Evolutionary conservation across 2,888 invertebrate species (phyloP).

Genomic region (Hololepta plana): DNA sequence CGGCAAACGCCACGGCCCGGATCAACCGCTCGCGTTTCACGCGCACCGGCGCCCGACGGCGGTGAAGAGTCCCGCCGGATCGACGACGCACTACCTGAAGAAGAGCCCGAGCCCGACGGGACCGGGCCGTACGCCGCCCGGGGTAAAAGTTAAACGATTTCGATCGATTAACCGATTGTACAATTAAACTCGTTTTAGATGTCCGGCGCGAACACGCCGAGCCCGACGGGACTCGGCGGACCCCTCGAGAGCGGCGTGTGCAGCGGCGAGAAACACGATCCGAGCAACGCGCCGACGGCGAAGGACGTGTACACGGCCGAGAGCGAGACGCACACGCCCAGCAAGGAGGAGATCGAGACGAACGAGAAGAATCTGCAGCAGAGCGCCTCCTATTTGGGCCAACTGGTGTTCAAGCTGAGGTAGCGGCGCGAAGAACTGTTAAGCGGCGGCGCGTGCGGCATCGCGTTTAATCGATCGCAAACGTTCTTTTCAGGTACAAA

Average conservation of each 20-base stretch:
- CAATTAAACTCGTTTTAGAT: slow-evolving; percentile 15
- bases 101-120: slow-evolving; percentile 83
- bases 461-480: no score
- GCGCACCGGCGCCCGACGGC: slow-evolving; percentile 60
- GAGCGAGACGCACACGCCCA: slow-evolving; percentile 28
- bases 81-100: slow-evolving; percentile 61
- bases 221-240: slow-evolving; percentile 22
- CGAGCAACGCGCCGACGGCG: slow-evolving; percentile 15
- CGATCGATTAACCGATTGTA: background rate
- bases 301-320: slow-evolving; percentile 29
- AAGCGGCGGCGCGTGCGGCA: no score
- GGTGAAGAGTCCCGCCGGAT: slow-evolving; percentile 71
- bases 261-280: slow-evolving; percentile 17
- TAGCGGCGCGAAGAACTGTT: slow-evolving; percentile 18
- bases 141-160: slow-evolving; percentile 17
- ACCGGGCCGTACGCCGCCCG: slow-evolving; percentile 38
- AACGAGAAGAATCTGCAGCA: slow-evolving; percentile 37
- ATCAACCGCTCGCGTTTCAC: slow-evolving; percentile 45
- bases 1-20: slow-evolving; percentile 34
- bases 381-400: slow-evolving; percentile 58
- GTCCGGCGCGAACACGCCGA: slow-evolving; percentile 25
- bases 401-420: slow-evolving; percentile 74
- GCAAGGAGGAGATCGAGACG: slow-evolving; percentile 36
- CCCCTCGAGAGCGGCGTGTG: slow-evolving; percentile 20
- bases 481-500: slow-evolving; percentile 60